Base-by-base conservation (phyloP, 2,113 vertebrate genomes). In the Pteropus alecto region DNA sequence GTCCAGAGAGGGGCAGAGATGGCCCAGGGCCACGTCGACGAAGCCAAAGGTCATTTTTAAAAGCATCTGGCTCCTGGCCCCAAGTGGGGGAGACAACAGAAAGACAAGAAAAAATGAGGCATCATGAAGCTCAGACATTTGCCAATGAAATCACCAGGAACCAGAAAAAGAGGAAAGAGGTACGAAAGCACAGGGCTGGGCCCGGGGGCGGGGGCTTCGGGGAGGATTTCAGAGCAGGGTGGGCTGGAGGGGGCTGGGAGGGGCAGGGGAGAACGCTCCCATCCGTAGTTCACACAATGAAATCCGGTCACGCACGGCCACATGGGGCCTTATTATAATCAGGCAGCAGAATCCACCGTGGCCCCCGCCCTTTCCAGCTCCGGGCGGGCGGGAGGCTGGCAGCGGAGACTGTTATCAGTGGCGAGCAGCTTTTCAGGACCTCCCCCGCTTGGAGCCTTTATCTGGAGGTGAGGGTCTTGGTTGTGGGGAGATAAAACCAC, bases 391-490 rank as follows among this genome's bases (percentile, higher is more conserved):
- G 33, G 33, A 71, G 56, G 94, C 97, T 88, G 96, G 86, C 94
- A 51, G 97, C 92, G 89, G 46, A 95, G 96, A 88, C 97, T 81
- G 97, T 98, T 97, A 98, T 98, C 98, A 98, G 97, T 76, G 28
- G 61, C 2, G 0, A 97, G 98, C 98, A 98, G 97, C 97, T 98
- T 98, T 96, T 41, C 91, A 74, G 92, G 97, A 91, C 94, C 97
- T 97, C 79, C 95, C 79, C 73, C 85, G 14, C 84, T 94, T 77
- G 15, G 91, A 97, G 98, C 90, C 96, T 97, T 98, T 98, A 98
- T 98, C 97, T 97, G 70, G 95, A 98, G 96, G 96, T 98, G 95
- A 97, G 94, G 97, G 97, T 98, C 98, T 96, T 16, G n/a, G 96
- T 87, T 89, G 95, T 54, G 84, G 93, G 86, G 81, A 98, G 97